Base-by-base conservation (phyloP, 2,888 invertebrate genomes). In the Drosophila mettleri region DNA sequence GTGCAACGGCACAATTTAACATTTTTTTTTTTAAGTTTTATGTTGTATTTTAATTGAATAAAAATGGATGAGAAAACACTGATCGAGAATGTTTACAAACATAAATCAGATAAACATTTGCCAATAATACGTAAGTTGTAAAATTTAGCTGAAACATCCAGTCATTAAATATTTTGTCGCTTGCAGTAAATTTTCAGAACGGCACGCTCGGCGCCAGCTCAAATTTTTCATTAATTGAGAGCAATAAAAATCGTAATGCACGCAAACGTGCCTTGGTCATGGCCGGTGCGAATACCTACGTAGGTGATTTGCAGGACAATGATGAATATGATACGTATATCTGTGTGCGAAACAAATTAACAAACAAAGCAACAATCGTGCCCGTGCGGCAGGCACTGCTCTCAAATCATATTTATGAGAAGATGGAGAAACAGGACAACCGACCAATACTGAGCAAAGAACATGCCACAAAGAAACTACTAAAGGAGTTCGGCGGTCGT, bases 131-230 rank as follows among this genome's bases (percentile, higher is more conserved):
- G 92, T 92, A 78, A 87, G 88, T 36, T 1, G 10, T 8, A 1
- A 12, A 10, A 6, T 10, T 12, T 9, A 38, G 6, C 10, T 0
- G 48, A 14, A 3, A 2, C 6, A 22, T 12, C 10, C 9, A 1
- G 9, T 12, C 9, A 9, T 3, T n/a, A 12, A 34, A 7, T n/a
- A 6, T 9, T 6, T 9, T 1, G 20, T 18, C 1, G 24, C 12
- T n/a, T 33, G 2, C 51, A 92, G 92, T 92, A 8, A 83, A 88
- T 69, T 92, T 92, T 39, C 92, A 92, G 69, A 92, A 92, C 66
- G 92, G 92, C 3, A 63, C 73, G 9, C 59, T 92, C 0, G 69
- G 73, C 0, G 70, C 74, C 16, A 62, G 48, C 0, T 86, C 78
- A 0, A 61, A 84, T 3, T 91, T 82, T 22, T 74, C 75, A 14